These are phyloP conservation scores for Caenorhabditis sinica DNA, from an alignment of 2,888 invertebrate genomes.

Conservation along the genomic window DNA sequence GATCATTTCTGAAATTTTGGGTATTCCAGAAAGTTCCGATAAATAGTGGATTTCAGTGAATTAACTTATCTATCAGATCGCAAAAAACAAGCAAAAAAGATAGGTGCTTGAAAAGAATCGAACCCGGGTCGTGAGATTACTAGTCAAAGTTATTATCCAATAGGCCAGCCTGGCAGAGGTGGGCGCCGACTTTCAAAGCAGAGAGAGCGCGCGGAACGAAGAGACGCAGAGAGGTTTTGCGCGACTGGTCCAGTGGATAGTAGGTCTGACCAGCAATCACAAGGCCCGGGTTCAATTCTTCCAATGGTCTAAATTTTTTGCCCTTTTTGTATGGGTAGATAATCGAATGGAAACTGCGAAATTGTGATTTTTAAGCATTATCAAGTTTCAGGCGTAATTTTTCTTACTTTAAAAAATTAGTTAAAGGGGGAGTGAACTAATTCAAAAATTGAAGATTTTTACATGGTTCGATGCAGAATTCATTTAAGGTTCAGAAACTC, in stretches of 20 bases:
- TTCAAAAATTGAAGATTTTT: no score
- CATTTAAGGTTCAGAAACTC: no score
- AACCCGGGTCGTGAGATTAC: conserved; percentile 1
- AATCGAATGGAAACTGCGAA: no score
- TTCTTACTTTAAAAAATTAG: no score
- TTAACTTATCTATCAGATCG: not conserved
- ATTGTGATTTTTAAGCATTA: no score
- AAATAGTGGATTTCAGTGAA: not conserved
- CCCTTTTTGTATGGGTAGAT: not conserved
- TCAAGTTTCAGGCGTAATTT: no score
- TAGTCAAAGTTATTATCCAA: not conserved
- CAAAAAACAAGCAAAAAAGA: not conserved
- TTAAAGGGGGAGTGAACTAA: no score
- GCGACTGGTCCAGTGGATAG: not conserved
- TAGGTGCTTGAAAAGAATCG: not conserved
- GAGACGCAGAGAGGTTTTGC: no score
- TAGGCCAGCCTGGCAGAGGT: not conserved
- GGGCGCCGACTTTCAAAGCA: no score
- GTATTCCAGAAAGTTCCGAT: not conserved
- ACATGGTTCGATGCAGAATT: no score
- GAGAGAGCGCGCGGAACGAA: not conserved
- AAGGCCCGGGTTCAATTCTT: not conserved
- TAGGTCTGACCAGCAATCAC: not conserved
- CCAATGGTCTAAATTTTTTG: not conserved
- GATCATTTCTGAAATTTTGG: conserved; percentile 43